Percentiles rank a stretch among this genome's conserved stretches.
These are phyloP conservation scores for Mythimna vitellina DNA, from an alignment of 2,888 invertebrate genomes.

Conservation along the genomic window DNA sequence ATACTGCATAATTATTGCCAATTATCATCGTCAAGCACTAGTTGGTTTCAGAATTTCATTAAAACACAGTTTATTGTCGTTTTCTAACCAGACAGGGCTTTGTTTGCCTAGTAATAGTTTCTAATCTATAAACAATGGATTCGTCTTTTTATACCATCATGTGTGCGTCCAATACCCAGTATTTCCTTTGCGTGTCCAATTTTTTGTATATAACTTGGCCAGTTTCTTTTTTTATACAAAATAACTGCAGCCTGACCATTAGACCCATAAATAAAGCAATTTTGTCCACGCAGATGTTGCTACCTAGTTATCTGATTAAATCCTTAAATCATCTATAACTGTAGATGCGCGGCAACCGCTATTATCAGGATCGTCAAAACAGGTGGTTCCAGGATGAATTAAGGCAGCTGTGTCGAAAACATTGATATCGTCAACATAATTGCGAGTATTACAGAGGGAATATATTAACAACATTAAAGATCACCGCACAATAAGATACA, in stretches of 20 bases:
- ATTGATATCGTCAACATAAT: conserved; percentile 39
- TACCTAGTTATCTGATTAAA: conserved; percentile 19
- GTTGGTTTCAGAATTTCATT: conserved; percentile 73
- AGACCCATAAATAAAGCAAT: conserved; percentile 9
- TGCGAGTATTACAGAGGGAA: conserved; percentile 27
- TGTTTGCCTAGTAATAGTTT: conserved; percentile 43
- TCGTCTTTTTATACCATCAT: conserved; percentile 17
- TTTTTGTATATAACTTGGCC: not conserved
- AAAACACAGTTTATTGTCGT: conserved; percentile 61
- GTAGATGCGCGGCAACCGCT: not conserved
- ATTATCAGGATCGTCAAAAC: conserved; percentile 3
- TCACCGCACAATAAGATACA: conserved; percentile 43
- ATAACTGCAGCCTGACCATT: conserved; percentile 11
- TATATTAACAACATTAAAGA: conserved; percentile 50
- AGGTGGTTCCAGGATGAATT: conserved; percentile 7
- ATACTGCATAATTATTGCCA: conserved; percentile 75
- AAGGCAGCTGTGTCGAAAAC: conserved; percentile 44
- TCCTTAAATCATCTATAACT: conserved; percentile 15
- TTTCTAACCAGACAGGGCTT: conserved; percentile 58
- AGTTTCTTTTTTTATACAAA: conserved; percentile 14
- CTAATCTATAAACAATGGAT: conserved; percentile 36
- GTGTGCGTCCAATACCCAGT: conserved; percentile 3
- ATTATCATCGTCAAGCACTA: conserved; percentile 75
- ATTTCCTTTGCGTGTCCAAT: conserved; percentile 26
- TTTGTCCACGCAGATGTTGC: conserved; percentile 3